These are phyloP conservation scores for Ceratina calcarata DNA, from an alignment of 1,140 invertebrate genomes.

Conservation along the genomic window DNA sequence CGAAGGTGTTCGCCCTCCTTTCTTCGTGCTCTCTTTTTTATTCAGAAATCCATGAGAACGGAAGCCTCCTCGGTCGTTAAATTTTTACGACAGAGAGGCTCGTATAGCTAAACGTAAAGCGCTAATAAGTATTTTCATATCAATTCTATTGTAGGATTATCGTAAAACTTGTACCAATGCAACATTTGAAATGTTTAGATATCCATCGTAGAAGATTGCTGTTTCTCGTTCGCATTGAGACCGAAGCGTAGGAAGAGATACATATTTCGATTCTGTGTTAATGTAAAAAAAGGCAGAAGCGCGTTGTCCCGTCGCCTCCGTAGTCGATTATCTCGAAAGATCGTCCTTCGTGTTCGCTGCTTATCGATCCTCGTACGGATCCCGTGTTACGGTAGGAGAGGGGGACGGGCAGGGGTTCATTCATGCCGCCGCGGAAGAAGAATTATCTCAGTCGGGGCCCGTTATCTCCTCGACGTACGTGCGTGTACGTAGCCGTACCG, in stretches of 20 bases:
- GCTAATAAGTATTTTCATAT: not conserved
- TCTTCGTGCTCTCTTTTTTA: slow-evolving; percentile 34
- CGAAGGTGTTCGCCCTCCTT: slow-evolving; percentile 61
- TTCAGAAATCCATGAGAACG: slow-evolving; percentile 12
- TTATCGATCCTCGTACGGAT: slow-evolving; percentile 59
- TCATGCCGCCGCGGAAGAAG: slow-evolving; percentile 62
- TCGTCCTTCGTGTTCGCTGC: slow-evolving; percentile 47
- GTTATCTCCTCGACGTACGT: slow-evolving; percentile 64
- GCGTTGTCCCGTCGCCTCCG: not conserved
- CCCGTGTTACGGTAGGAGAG: not conserved
- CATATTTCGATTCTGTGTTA: too few relatives aligned
- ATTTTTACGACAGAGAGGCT: slow-evolving; percentile 24
- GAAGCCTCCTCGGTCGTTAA: slow-evolving; percentile 27
- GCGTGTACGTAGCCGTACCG: slow-evolving; percentile 51
- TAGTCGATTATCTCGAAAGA: slow-evolving; percentile 35
- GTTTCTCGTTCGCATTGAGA: not conserved
- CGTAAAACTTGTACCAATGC: too few relatives aligned
- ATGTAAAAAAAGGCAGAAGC: too few relatives aligned
- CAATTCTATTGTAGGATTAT: too few relatives aligned
- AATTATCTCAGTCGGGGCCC: slow-evolving; percentile 59
- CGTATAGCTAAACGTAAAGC: not conserved
- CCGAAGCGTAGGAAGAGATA: too few relatives aligned
- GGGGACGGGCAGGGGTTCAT: slow-evolving; percentile 44
- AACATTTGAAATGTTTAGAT: too few relatives aligned
- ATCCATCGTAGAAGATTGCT: too few relatives aligned